phyloP scores from a whole-genome alignment of 2,797 vertebrate genomes.

The Percopsis omiscomaycus region DNA sequence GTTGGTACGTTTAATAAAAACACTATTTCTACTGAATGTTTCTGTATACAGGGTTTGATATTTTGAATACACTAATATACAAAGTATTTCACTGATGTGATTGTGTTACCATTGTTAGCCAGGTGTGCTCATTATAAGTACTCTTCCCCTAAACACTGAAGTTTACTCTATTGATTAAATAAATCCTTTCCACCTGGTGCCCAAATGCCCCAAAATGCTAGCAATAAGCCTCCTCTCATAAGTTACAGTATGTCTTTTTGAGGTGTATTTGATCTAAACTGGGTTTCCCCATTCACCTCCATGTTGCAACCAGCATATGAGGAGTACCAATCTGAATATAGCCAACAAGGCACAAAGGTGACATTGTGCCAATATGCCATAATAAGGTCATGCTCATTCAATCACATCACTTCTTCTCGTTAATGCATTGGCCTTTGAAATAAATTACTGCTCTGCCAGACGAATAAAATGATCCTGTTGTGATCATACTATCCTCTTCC shows the following conservation, averaged over 20 bases:
- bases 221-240: background rate
- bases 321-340: background rate
- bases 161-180: background rate
- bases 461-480: background rate
- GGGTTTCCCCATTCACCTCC: too few species aligned
- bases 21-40: background rate
- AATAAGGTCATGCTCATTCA: background rate
- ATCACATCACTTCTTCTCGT: background rate
- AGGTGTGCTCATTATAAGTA: background rate
- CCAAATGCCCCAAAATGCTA: background rate
- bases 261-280: too few species aligned
- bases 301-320: background rate
- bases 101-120: background rate
- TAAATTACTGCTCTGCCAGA: background rate
- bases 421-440: constrained; percentile 6
- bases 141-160: background rate
- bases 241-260: background rate
- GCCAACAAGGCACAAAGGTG: background rate
- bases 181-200: background rate
- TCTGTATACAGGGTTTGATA: background rate
- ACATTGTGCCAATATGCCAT: background rate
- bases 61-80: background rate
- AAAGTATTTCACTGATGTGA: background rate
- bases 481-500: background rate
- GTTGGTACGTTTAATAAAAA: background rate